phyloP scores from a whole-genome alignment of 2,113 vertebrate genomes.

The human (Homo sapiens) region GRCh38 chr9:67166001-67166500 shows the following conservation, averaged over 20 bases:
- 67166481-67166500: background rate
- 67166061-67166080: background rate
- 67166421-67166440: background rate
- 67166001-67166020: background rate
- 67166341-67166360: background rate
- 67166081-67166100: background rate
- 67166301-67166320: background rate
- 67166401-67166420: background rate
- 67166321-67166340: background rate
- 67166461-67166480: background rate
- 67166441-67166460: background rate
- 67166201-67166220: background rate
- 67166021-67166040: background rate
- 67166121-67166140: background rate
- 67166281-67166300: background rate
- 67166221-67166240: background rate
- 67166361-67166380: background rate
- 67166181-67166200: background rate
- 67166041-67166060: background rate
- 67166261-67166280: background rate
- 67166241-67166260: background rate
- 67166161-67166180: background rate
- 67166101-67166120: background rate
- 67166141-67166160: background rate
- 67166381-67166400: background rate